Evolutionary conservation across 2,797 vertebrate genomes (phyloP).

Genomic region (Dromococcyx pavoninus): DNA sequence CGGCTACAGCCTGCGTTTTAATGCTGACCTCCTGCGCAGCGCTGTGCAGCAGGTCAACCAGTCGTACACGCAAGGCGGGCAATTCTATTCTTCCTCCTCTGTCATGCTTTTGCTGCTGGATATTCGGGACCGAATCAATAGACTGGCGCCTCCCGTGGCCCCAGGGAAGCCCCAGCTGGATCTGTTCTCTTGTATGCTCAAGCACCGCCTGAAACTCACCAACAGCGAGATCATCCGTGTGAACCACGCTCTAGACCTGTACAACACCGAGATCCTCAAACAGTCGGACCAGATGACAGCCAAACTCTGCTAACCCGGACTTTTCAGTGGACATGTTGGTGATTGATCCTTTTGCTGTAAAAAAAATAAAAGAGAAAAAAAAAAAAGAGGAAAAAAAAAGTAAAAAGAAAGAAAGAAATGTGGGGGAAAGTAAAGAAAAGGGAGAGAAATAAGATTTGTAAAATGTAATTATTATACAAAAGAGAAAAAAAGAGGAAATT

Average conservation of each 20-base stretch:
- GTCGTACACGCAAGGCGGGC: constrained; percentile 95
- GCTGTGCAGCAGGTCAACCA: constrained; percentile 99
- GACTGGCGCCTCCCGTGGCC: constrained; percentile 92
- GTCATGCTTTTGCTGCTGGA: constrained; percentile 98
- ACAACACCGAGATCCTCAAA: constrained; percentile 99
- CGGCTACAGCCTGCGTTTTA: constrained; percentile 97
- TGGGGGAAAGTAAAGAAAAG: constrained; percentile 28
- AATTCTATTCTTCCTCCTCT: constrained; percentile 96
- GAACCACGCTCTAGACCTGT: constrained; percentile 98
- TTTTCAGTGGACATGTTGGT: constrained; percentile 65
- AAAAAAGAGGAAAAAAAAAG: neutral
- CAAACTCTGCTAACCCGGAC: constrained; percentile 92
- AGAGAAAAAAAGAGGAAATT: constrained; percentile 74
- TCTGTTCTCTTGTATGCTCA: constrained; percentile 99
- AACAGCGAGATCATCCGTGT: constrained; percentile 98
- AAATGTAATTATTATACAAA: constrained; percentile 92
- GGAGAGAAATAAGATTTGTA: constrained; percentile 84
- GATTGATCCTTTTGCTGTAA: constrained; percentile 84
- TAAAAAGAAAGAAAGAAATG: constrained; percentile 47
- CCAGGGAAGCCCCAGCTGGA: constrained; percentile 96
- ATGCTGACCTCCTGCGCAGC: constrained; percentile 93
- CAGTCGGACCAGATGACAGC: constrained; percentile 97
- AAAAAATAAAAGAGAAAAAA: constrained; percentile 47
- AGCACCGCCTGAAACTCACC: constrained; percentile 97
- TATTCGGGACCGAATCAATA: constrained; percentile 98